Evolutionary conservation across 1,140 invertebrate genomes (phyloP), one percentile per base, ranked within the genome.

Genomic region (Ostrea edulis): DNA sequence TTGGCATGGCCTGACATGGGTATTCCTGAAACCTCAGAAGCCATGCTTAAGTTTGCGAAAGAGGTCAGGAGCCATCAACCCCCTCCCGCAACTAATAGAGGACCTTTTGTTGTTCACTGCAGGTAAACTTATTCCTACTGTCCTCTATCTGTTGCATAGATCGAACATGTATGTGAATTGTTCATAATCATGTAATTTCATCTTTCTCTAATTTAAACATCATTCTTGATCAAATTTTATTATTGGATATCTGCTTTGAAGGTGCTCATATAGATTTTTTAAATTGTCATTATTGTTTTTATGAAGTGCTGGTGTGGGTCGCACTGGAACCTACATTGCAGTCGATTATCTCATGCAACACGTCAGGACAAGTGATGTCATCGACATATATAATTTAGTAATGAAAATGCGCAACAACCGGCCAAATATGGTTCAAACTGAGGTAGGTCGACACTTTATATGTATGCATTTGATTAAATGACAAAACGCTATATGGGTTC

Each of bases 311-410:
- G 95, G 95, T 51, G 94, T 95, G 9, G 95, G 95, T 0, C 89
- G 94, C 22, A 95, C 95, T 1, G 99, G 98, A 17, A 94, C 94
- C 12, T 99, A 99, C 94, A 99, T 99, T 91, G 98, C 99, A 0
- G 98, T 99, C 88, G 99, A 99, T 94, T 98, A 98, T 0, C 98
- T 99, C 98, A 95, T 99, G 86, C 98, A 99, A 93, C 96, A 98
- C 62, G 90, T 95, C 14, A 83, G 88, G 89, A 97, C 98, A 93
- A 84, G 65, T 22, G 98, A 98, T 93, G 98, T 98, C 86, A 97
- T 99, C 8, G 99, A 99, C 94, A 98, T 99, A 86, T 99, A 99
- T 93, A 98, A 98, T 0, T 98, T 99, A 95, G 98, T 99, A 0
- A 99, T 98, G 7, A 98, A 98, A 93, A 96, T 99, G 65, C 96